These are phyloP conservation scores for Chrysoperla carnea DNA, from an alignment of 1,140 invertebrate genomes.

Conservation along the genomic window DNA sequence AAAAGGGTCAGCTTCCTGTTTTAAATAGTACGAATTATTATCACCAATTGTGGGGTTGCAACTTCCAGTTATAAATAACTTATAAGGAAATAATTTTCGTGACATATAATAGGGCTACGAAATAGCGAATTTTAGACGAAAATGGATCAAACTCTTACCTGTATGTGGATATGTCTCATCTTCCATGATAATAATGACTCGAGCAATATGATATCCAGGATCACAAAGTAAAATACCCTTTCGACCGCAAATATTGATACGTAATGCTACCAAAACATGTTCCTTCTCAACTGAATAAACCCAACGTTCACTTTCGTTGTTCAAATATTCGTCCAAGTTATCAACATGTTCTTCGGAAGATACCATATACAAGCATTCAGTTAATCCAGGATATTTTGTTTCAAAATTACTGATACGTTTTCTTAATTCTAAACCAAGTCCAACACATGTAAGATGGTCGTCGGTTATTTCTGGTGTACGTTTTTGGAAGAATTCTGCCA, in stretches of 20 bases:
- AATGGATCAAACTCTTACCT: no score
- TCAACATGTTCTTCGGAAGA: slow-evolving; percentile 78
- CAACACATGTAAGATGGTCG: slow-evolving; percentile 73
- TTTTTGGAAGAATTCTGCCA: slow-evolving; percentile 50
- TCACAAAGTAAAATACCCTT: slow-evolving; percentile 63
- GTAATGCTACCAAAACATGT: slow-evolving; percentile 69
- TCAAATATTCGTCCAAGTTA: slow-evolving; percentile 43
- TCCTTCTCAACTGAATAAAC: slow-evolving; percentile 63
- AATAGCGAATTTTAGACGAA: no score
- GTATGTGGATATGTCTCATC: slow-evolving; percentile 74
- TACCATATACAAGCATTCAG: slow-evolving; percentile 47
- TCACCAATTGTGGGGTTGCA: no score
- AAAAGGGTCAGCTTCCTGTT: no score
- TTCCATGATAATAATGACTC: slow-evolving; percentile 71
- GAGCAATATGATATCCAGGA: slow-evolving; percentile 76
- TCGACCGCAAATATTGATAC: slow-evolving; percentile 50
- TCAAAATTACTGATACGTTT: slow-evolving; percentile 32
- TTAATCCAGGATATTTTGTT: slow-evolving; percentile 42
- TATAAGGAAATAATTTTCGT: no score
- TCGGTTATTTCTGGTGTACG: slow-evolving; percentile 55
- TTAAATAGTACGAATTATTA: no score
- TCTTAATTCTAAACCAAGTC: slow-evolving; percentile 62
- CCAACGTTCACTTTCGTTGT: slow-evolving; percentile 32
- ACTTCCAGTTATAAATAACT: no score
- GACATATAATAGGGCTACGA: no score